Base-by-base conservation (phyloP, 2,888 invertebrate species). In the Dynastes grantii region DNA sequence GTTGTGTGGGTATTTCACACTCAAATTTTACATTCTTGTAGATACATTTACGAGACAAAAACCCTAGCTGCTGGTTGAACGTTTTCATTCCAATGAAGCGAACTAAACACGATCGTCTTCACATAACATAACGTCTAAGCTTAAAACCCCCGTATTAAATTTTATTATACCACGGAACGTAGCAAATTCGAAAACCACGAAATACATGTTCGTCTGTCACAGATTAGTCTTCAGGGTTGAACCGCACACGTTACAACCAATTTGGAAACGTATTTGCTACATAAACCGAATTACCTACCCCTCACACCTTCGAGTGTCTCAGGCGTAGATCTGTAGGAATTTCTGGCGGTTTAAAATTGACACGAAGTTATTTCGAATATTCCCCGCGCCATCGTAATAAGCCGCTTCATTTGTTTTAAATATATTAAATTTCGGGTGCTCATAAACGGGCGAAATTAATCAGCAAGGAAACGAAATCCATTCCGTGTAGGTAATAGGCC, bases 391-490 rank as follows among this genome's bases (percentile, higher is more conserved):
- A 5, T 45, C 58, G 13, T 73, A 73, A 73, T 58, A 73, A 73
- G 40, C 22, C 58, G 58, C 58, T 73, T 73, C 73, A 58, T 73
- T 73, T 73, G 73, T 73, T 73, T 73, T 73, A 37, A 16, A 73
- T 45, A 53, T 70, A 67, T 70, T 58, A 73, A 73, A 58, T 58
- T 73, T 58, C 2, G 16, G 58, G 37, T 40, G 73, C 27, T 4
- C 73, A 73, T 73, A 73, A 73, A 73, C 58, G 73, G 58, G 58
- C 40, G 58, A 58, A 73, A 73, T 73, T 67, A 67, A 45, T 67
- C 22, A 45, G 27, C 22, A 27, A 27, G 27, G 27, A 49, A 13
- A 67, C 67, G 49, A 45, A 67, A 45, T 45, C 49, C 67, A 49
- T 45, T 67, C 27, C 11, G 27, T 45, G 16, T 29, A 40, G 22